phyloP scores from a whole-genome alignment of 2,888 invertebrate genomes.

The Pristionchus mayeri region DNA sequence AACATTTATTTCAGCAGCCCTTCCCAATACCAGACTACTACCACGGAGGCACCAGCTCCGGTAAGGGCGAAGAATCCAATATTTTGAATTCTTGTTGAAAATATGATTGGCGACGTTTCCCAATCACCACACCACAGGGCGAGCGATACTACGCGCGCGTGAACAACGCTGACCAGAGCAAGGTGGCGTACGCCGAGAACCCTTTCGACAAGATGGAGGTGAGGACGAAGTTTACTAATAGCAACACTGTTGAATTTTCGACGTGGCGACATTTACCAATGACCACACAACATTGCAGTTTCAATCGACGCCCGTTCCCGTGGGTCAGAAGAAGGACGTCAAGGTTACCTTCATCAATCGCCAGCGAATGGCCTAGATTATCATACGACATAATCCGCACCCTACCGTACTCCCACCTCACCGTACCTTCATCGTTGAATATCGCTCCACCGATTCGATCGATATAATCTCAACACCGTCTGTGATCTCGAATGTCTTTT shows the following conservation, averaged over 20 bases:
- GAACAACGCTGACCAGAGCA: slow-evolving; percentile 7
- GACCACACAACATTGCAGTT: slow-evolving; percentile 32
- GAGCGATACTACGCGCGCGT: slow-evolving; percentile 41
- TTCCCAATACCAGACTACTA: slow-evolving; percentile 2
- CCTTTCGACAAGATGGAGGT: slow-evolving; percentile 42
- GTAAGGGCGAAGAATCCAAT: not conserved
- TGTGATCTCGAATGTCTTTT: slow-evolving; percentile 1
- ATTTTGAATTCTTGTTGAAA: not conserved
- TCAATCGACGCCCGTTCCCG: slow-evolving; percentile 32
- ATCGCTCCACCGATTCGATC: slow-evolving; percentile 30
- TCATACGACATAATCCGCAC: not conserved
- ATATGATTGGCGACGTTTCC: not conserved
- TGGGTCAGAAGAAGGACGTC: slow-evolving; percentile 45
- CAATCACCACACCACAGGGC: slow-evolving; percentile 19
- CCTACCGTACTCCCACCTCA: not conserved
- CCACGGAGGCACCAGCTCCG: not conserved
- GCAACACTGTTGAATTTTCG: not conserved
- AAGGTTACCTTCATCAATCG: slow-evolving; percentile 48
- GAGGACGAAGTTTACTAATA: not conserved
- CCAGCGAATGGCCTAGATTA: slow-evolving; percentile 27
- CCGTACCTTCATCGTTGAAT: slow-evolving; percentile 33
- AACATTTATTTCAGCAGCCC: not conserved
- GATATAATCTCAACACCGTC: slow-evolving; percentile 23
- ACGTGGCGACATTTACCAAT: slow-evolving; percentile 10
- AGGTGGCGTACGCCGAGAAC: slow-evolving; percentile 6